Percentiles rank a stretch among this genome's conserved stretches.
Evolutionary conservation across 2,797 vertebrate genomes (phyloP).

Genomic region (Rhynchotus rufescens): DNA sequence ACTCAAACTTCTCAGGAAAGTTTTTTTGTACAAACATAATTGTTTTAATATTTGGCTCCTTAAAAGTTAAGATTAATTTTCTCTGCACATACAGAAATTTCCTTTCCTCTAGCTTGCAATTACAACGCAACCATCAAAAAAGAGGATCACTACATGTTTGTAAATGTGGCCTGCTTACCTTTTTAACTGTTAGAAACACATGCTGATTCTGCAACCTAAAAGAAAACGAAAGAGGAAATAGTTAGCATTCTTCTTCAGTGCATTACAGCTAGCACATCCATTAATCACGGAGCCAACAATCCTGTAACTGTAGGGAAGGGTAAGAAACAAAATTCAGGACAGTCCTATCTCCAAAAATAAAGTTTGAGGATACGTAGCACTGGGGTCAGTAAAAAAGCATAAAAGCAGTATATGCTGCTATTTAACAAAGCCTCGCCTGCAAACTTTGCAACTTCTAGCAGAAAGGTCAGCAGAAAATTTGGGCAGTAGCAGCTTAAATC

Average conservation of each 20-base stretch:
- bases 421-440: neutral
- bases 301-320: neutral
- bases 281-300: neutral
- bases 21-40: neutral
- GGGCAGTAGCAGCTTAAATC: neutral
- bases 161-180: neutral
- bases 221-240: neutral
- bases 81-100: neutral
- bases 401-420: neutral
- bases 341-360: neutral
- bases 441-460: neutral
- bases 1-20: neutral
- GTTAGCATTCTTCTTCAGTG: neutral
- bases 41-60: neutral
- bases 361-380: neutral
- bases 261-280: neutral
- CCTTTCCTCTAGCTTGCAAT: neutral
- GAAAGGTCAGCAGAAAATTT: neutral
- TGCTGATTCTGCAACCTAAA: conserved; percentile 33
- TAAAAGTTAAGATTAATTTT: neutral
- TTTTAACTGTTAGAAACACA: conserved; percentile 14
- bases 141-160: neutral
- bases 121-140: neutral
- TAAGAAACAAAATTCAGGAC: neutral
- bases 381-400: neutral